Evolutionary conservation across 1,140 invertebrate genomes (phyloP), one percentile per base, ranked within the genome.

Genomic region (Phocides pigmalion): DNA sequence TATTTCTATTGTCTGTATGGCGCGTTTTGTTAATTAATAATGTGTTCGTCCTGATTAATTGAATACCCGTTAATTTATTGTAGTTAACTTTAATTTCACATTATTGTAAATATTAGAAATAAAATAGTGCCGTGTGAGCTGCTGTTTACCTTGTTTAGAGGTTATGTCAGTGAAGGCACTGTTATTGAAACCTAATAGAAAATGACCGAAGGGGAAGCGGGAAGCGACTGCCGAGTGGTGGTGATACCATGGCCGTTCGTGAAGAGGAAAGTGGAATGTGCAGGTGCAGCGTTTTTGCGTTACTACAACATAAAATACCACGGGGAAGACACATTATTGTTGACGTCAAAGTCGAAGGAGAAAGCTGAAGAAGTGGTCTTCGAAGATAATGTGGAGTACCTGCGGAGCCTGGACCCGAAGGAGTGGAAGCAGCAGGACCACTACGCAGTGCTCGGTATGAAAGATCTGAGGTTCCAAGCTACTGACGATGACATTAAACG

Each of bases 401-500:
- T 99, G 16, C 93, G 96, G 68, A 97, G 96, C 25, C 92, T 99
- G 53, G 97, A 99, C 92, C 98, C 98, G n/a, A 98, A 97, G 83
- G 96, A 98, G 79, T 99, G 98, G 98, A 99, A 98, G 93, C 95
- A 97, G 79, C 98, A 99, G 93, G 98, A 99, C 87, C 98, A 99
- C 91, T 99, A 99, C 92, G 95, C 95, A 46, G 97, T 99, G 14
- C 90, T 99, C 50, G 98, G 98, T 32, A 93, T 99, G 64, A 95
- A 95, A 76, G 95, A 96, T 64, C 88, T 97, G 49, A 93, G 98
- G 39, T 92, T 90, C 79, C 94, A 94, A 87, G 98, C 98, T 0
- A 95, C 95, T 9, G 97, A 98, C 70, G 97, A 98, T 66, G 95
- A 98, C 77, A 98, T 99, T 25, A 98, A 98, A 87, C 95, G 95